Percentiles rank a stretch among this genome's conserved stretches.
phyloP scores from a whole-genome alignment of 30 jellyfish, hydroid and myxozoan species.

The Chironex yamaguchii region DNA sequence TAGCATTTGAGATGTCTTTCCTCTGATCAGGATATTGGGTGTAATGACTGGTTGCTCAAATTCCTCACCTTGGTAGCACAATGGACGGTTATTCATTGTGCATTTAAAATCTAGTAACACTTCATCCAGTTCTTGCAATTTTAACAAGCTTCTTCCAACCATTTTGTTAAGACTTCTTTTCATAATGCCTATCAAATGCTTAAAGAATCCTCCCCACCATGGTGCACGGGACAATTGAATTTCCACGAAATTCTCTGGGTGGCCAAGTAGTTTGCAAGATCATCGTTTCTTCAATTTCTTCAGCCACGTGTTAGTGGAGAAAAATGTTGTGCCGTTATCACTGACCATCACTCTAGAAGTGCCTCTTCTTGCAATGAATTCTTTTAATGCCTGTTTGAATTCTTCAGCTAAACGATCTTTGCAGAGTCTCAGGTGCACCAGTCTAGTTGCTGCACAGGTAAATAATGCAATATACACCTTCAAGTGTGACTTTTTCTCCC shows the following conservation, averaged over 20 bases:
- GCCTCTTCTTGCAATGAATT: slow-evolving; percentile 54
- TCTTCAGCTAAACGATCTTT: slow-evolving; percentile 8
- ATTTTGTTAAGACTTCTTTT: slow-evolving; percentile 47
- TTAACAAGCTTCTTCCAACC: slow-evolving; percentile 16
- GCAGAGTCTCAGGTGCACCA: slow-evolving; percentile 34
- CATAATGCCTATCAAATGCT: slow-evolving; percentile 55
- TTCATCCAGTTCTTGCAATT: slow-evolving; percentile 38
- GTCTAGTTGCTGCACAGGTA: slow-evolving; percentile 36
- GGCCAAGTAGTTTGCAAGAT: slow-evolving; percentile 33
- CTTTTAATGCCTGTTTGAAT: slow-evolving; percentile 28
- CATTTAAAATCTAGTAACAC: slow-evolving; percentile 8
- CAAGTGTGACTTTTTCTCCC: neutral
- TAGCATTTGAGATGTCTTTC: slow-evolving; percentile 23
- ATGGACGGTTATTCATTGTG: slow-evolving; percentile 47
- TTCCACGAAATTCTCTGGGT: slow-evolving; percentile 54
- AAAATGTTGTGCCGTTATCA: slow-evolving; percentile 52
- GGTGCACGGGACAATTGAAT: slow-evolving; percentile 63
- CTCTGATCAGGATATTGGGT: slow-evolving; percentile 40
- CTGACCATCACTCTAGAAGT: slow-evolving; percentile 40
- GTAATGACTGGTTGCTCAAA: slow-evolving; percentile 49
- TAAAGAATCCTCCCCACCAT: slow-evolving; percentile 72
- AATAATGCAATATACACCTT: slow-evolving; percentile 29
- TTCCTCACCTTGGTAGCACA: slow-evolving; percentile 58
- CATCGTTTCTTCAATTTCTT: slow-evolving; percentile 41
- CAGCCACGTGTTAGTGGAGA: slow-evolving; percentile 45